Evolutionary conservation across 2,113 vertebrate species (phyloP), one percentile per base, ranked within the genome.

Genomic region (Crotophaga sulcirostris): DNA sequence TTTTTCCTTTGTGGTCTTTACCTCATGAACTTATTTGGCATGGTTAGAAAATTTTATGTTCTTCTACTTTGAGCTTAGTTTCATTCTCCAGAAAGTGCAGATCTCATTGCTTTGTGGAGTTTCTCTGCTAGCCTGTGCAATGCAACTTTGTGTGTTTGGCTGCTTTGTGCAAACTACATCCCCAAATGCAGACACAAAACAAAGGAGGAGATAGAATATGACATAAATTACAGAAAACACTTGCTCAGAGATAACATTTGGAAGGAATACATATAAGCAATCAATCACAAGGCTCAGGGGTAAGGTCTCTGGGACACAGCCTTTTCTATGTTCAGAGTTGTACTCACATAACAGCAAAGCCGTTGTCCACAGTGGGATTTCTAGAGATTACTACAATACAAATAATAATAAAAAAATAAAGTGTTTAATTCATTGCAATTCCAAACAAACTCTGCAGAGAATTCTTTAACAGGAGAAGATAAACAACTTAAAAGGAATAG

Each of bases 391-490:
- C 80, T 49, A 64, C 73, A 93, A 81, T 78, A 60, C 86, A 93
- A 96, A 95, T 92, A 97, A 84, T 64, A 95, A 96, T 83, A 95
- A 75, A 76, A n/a, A 95, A 93, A 55, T 52, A 89, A 95, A 85
- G 92, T 94, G 74, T 89, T 95, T 95, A 94, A 96, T 95, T 94
- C 87, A 82, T 76, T 78, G 73, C 66, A 24, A 78, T 91, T 92
- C 85, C 68, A 52, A 60, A 78, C 75, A 84, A 96, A 81, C 33
- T 94, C 96, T 87, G 69, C 60, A 89, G 94, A 96, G 94, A 64
- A 81, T 94, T 96, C 80, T 84, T 0, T 62, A 89, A 54, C 73
- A 54, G 68, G 49, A 45, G 73, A 89, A 93, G 92, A 94, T 84
- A 96, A 93, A 94, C 78, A 95, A 93, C 60, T 92, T 86, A 60